phyloP scores from a whole-genome alignment of 2,888 invertebrate species.

The Pristionchus mayeri region DNA sequence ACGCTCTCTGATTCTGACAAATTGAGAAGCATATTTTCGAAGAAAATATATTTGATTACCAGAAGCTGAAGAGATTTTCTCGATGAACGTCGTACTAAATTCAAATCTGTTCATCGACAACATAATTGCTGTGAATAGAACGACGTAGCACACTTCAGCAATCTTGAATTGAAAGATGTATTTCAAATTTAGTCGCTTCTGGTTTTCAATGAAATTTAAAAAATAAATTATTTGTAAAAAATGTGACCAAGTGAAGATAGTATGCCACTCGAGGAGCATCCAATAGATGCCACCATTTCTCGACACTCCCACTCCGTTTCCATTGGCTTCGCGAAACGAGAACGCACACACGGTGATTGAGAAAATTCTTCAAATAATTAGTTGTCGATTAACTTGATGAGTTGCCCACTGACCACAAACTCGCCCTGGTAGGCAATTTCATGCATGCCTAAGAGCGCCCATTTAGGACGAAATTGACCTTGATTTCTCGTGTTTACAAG shows the following conservation, averaged over 20 bases:
- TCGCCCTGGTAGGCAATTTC: neutral
- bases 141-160: neutral
- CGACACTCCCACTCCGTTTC: neutral
- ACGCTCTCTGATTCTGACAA: too few species aligned
- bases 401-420: neutral
- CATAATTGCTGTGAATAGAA: neutral
- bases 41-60: too few species aligned
- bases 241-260: too few species aligned
- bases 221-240: too few species aligned
- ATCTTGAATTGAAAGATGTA: neutral
- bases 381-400: neutral
- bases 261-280: too few species aligned
- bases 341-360: neutral
- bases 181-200: neutral
- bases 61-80: too few species aligned
- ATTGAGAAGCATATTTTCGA: too few species aligned
- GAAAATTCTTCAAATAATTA: neutral
- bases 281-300: too few species aligned
- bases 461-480: neutral
- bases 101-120: neutral
- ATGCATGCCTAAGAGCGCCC: neutral
- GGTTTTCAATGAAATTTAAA: neutral
- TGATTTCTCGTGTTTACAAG: neutral
- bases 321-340: neutral
- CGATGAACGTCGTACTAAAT: too few species aligned